Conservation (phyloP, 2,888 invertebrate species). For the Horisme vitalbata region DNA sequence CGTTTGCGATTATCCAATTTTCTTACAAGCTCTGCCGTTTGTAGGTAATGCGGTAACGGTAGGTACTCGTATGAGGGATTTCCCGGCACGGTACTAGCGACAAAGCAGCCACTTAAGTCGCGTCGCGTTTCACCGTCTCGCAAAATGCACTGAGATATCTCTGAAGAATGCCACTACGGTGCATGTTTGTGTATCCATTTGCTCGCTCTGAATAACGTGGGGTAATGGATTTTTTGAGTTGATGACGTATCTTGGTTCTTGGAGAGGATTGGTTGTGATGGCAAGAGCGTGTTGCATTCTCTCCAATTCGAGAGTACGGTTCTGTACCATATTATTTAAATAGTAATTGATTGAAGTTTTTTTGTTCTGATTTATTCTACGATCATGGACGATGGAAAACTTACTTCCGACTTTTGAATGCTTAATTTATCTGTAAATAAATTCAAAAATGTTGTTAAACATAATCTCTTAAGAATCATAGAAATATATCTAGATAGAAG, state of each 20-base stretch:
- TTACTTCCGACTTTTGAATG: too few species aligned
- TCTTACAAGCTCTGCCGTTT: slow-evolving; percentile 31
- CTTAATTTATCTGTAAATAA: too few species aligned
- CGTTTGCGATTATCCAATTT: slow-evolving; percentile 39
- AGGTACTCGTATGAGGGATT: slow-evolving; percentile 50
- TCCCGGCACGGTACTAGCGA: slow-evolving; percentile 46
- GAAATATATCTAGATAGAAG: too few species aligned
- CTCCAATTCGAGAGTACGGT: too few species aligned
- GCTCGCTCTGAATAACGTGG: slow-evolving; percentile 49
- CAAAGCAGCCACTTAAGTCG: slow-evolving; percentile 63
- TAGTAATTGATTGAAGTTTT: too few species aligned
- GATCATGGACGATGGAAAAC: too few species aligned
- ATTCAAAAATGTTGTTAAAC: too few species aligned
- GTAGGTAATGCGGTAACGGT: slow-evolving; percentile 42
- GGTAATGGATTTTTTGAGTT: slow-evolving; percentile 58
- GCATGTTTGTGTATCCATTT: slow-evolving; percentile 70
- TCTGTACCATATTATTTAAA: too few species aligned
- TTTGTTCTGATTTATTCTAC: too few species aligned
- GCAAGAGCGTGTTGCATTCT: too few species aligned
- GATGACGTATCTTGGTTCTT: slow-evolving; percentile 27
- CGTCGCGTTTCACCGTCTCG: slow-evolving; percentile 52
- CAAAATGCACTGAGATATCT: slow-evolving; percentile 61
- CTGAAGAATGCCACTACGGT: slow-evolving; percentile 45
- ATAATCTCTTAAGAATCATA: too few species aligned
- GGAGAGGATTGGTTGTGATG: background rate